Evolutionary conservation across 1,140 invertebrate genomes (phyloP).

Genomic region (Harpegnathos saltator): DNA sequence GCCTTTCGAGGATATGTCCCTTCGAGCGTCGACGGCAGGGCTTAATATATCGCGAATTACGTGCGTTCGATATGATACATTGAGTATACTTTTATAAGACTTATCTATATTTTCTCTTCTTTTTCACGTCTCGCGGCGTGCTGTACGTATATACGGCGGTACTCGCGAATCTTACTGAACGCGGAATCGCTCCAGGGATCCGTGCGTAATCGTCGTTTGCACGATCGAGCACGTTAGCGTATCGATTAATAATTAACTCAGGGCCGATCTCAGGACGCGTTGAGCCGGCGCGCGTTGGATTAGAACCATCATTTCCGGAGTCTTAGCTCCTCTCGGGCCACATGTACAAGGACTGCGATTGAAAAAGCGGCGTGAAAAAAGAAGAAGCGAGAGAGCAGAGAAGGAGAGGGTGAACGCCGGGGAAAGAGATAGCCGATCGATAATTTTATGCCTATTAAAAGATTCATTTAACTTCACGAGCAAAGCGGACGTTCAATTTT

Average conservation of each 20-base stretch:
- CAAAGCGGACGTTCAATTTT: constrained; percentile 36
- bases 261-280: constrained; percentile 26
- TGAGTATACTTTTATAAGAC: too few species aligned
- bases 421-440: constrained; percentile 11
- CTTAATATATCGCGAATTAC: too few species aligned
- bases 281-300: too few species aligned
- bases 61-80: too few species aligned
- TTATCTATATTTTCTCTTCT: too few species aligned
- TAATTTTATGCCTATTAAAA: constrained; percentile 42
- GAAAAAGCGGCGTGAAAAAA: constrained; percentile 25
- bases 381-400: not conserved
- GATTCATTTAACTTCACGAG: constrained; percentile 31
- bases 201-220: constrained; percentile 38
- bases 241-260: constrained; percentile 52
- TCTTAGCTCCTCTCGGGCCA: constrained; percentile 21
- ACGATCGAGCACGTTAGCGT: constrained; percentile 37
- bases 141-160: too few species aligned
- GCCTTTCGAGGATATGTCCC: too few species aligned
- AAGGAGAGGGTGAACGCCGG: too few species aligned
- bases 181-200: constrained; percentile 32
- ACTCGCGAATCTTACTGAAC: constrained; percentile 23
- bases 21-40: too few species aligned
- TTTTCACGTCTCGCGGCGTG: too few species aligned
- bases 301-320: constrained; percentile 48
- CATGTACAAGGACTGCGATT: constrained; percentile 16